A percentile compares a stretch with the other conserved stretches of the same genome.
These are phyloP conservation scores for Dasypogon diadema DNA, from an alignment of 2,888 invertebrate species.

Conservation along the genomic window DNA sequence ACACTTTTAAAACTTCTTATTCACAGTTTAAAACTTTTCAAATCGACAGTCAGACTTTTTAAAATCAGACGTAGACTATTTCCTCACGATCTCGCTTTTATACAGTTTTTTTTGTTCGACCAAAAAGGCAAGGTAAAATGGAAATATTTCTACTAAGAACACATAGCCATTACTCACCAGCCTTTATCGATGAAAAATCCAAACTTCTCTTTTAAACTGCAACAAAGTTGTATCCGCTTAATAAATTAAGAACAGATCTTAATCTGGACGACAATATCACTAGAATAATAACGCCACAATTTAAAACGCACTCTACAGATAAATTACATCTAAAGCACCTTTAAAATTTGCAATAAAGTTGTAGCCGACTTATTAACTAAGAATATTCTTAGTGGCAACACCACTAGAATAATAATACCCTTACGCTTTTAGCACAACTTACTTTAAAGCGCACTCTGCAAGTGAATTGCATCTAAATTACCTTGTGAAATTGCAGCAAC, in stretches of 20 bases:
- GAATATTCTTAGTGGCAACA: background rate
- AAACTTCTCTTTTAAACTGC: background rate
- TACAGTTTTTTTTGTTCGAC: no score
- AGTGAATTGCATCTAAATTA: no score
- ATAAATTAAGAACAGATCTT: background rate
- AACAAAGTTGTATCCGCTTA: background rate
- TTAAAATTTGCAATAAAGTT: slow-evolving; percentile 5
- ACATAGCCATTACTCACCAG: background rate
- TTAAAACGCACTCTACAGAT: background rate
- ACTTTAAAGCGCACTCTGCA: no score
- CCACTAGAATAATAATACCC: background rate
- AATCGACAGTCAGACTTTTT: no score
- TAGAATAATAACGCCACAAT: slow-evolving; percentile 6
- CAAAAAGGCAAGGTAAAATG: background rate
- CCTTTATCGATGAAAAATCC: slow-evolving; percentile 5
- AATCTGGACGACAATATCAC: background rate
- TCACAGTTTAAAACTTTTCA: no score
- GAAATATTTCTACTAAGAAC: background rate
- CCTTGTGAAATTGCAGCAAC: no score
- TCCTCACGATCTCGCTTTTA: no score
- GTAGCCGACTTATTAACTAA: background rate
- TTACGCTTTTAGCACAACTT: no score
- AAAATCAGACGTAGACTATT: no score
- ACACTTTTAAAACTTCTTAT: no score
- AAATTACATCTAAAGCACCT: background rate